Evolutionary conservation across 2,888 invertebrate genomes (phyloP), one percentile per base, ranked within the genome.

Genomic region (Eumacrocentrus americanus): DNA sequence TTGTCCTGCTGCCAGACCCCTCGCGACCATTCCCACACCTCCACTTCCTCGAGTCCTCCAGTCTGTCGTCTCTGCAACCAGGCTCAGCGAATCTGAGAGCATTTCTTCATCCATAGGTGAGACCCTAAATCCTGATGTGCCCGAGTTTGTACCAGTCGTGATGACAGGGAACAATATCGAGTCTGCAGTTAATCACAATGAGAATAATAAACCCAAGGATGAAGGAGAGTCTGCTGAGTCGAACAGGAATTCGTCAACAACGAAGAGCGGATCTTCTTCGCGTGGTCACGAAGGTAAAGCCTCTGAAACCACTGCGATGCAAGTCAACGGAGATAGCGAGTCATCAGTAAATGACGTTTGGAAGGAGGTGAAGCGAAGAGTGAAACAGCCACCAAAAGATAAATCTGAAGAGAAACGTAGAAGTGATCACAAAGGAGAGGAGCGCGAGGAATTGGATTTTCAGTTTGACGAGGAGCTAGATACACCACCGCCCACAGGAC

Each of bases 401-500:
- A 79, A 71, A 66, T 55, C 56, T n/a, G 75, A 72, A 22, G 74
- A 70, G 2, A 75, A 68, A 55, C 71, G 69, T 12, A 74, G 70
- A 44, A 55, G 54, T 9, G 72, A 63, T 58, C 61, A 63, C 20
- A 77, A 76, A 35, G 73, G 67, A 44, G 73, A 80, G 59, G 83
- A 83, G 66, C 85, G 88, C 66, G 95, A 96, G 82, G 96, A 96
- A 79, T 83, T 97, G 67, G 95, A 96, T 81, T 98, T 98, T 83
- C 94, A 95, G 83, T 94, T 98, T 78, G 98, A 98, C 78, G 98
- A 98, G 83, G 98, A 98, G 81, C 83, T 97, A 65, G 94, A 94
- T 61, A 83, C 82, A 66, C 85, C 81, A 12, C 83, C 91, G 67
- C 91, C 91, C 1, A 88, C 89, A 59, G 93, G 92, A 14, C 84